Base-by-base conservation (phyloP, 2,797 vertebrate genomes). In the Chaunax sp. region DNA sequence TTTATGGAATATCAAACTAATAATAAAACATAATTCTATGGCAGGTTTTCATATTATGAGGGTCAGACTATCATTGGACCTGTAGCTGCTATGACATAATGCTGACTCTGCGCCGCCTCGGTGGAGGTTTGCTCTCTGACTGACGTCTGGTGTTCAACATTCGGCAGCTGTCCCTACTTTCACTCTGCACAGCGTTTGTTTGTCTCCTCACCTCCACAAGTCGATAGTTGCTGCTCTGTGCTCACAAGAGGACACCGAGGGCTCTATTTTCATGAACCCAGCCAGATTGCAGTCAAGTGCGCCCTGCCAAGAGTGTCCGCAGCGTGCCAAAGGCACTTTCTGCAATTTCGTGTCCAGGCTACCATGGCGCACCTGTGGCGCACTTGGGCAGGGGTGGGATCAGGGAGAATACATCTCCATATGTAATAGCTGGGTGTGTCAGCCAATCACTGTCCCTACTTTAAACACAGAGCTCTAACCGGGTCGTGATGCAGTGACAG, bases 311-410 rank as follows among this genome's bases (percentile, higher is more conserved):
- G 41, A 11, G 57, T 22, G 30, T 47, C 57, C 1, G 41, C 6
- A 10, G 15, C 9, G 12, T 49, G 44, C 58, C 58, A 62, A 43
- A 11, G 19, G 22, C 33, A 33, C 49, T n/a, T 62, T 54, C 20
- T 18, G 47, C 43, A 40, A 49, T 33, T 62, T 43, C 12, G 14
- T 20, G 22, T 22, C 46, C 60, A 35, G 59, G 44, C 26, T 56
- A 43, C 18, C 26, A 5, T 6, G 37, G 15, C 22, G 14, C 54
- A 64, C 53, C 69, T 64, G 69, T 52, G 53, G 46, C 60, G 2
- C 53, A 45, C 53, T 38, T 40, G 14, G 35, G 20, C 37, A 16
- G 0, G 2, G 58, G 23, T 28, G 41, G 50, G 7, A 54, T 28
- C 35, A 40, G 35, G 15, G 3, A 18, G 15, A 22, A 40, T 0